Evolutionary conservation across 37 sponge, comb jelly and placozoan genomes (phyloP).

Genomic region (Eunapius fragilis): DNA sequence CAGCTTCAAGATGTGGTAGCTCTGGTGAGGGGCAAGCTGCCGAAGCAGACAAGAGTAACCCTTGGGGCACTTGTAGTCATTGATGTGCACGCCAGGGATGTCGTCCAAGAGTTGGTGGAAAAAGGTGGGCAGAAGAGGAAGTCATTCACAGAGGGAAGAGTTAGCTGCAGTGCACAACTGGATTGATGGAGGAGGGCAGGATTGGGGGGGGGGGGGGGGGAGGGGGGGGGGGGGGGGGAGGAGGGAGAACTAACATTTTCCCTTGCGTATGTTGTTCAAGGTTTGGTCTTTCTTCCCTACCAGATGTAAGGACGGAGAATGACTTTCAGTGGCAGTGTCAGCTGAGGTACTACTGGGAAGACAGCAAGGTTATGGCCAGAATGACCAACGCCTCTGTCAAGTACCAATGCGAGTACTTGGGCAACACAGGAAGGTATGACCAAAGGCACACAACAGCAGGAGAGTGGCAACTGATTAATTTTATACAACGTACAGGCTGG

Average conservation of each 20-base stretch:
- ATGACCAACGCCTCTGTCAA: slow-evolving; percentile 91
- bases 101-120: slow-evolving; percentile 76
- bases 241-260: too few species aligned
- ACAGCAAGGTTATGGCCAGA: slow-evolving; percentile 68
- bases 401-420: slow-evolving; percentile 98
- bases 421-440: slow-evolving; percentile 87
- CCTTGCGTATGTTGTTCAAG: too few species aligned
- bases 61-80: slow-evolving; percentile 96
- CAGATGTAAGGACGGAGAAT: slow-evolving; percentile 84
- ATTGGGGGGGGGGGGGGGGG: too few species aligned
- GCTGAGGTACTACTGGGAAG: slow-evolving; percentile 98
- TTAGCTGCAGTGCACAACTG: too few species aligned
- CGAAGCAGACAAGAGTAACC: slow-evolving; percentile 95
- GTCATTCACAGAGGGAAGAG: too few species aligned
- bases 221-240: too few species aligned
- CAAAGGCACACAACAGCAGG: too few species aligned
- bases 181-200: too few species aligned
- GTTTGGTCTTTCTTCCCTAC: background rate
- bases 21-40: slow-evolving; percentile 94
- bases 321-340: slow-evolving; percentile 98
- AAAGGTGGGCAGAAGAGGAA: slow-evolving; percentile 38
- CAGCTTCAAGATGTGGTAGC: slow-evolving; percentile 91
- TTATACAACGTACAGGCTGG: slow-evolving; percentile 61
- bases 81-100: slow-evolving; percentile 97
- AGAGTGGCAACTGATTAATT: background rate